Conservation (phyloP, 2,797 vertebrate genomes). For the Emydoidea blandingii region DNA sequence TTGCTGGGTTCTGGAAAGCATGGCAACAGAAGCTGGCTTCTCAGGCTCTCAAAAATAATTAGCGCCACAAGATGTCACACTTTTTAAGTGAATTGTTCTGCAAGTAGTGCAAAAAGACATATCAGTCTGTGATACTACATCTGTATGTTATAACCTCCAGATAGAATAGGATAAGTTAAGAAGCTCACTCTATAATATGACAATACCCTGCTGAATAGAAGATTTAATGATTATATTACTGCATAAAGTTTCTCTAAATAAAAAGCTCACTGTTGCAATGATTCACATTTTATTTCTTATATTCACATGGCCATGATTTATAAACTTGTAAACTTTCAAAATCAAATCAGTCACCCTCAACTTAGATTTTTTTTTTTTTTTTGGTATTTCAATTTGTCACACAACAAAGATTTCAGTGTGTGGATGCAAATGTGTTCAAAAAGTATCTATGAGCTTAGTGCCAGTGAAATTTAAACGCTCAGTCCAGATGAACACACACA, state of each 20-base stretch:
- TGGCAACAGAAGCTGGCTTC: not conserved
- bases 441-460: not conserved
- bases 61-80: not conserved
- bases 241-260: not conserved
- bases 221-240: not conserved
- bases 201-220: not conserved
- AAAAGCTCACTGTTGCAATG: not conserved
- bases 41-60: not conserved
- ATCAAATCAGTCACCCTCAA: not conserved
- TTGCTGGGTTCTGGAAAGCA: not conserved
- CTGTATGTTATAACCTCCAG: not conserved
- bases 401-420: not conserved
- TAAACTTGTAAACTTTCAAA: not conserved
- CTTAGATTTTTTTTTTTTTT: not conserved
- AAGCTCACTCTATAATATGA: not conserved
- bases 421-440: not conserved
- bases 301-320: not conserved
- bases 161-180: not conserved
- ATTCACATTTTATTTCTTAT: not conserved
- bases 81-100: not conserved
- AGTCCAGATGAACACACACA: not conserved
- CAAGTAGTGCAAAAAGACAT: not conserved
- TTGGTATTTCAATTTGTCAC: not conserved
- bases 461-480: not conserved
- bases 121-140: not conserved